Evolutionary conservation across 2,888 invertebrate species (phyloP).

Genomic region (Hylaea fasciaria): DNA sequence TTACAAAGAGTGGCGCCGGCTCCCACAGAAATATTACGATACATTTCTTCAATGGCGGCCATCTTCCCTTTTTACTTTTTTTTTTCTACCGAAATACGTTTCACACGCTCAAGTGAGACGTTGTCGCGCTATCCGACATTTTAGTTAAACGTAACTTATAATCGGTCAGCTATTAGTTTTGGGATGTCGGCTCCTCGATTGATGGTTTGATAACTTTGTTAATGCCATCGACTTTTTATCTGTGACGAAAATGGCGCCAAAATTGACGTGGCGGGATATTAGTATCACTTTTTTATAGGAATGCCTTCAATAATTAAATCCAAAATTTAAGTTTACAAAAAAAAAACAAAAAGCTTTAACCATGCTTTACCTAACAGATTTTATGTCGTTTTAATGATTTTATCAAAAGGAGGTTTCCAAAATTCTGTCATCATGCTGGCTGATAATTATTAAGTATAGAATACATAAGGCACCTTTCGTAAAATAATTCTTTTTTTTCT

Average conservation of each 20-base stretch:
- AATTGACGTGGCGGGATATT: conserved; percentile 25
- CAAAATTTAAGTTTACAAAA: too few species aligned
- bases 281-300: conserved; percentile 14
- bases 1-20: conserved; percentile 62
- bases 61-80: conserved; percentile 40
- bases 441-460: too few species aligned
- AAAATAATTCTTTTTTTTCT: conserved; percentile 6
- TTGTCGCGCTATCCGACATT: conserved; percentile 56
- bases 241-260: conserved; percentile 45
- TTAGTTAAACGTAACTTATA: conserved; percentile 54
- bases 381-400: too few species aligned
- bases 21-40: conserved; percentile 70
- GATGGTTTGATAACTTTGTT: conserved; percentile 55
- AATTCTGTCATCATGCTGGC: too few species aligned
- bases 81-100: conserved; percentile 52
- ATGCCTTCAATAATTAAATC: too few species aligned
- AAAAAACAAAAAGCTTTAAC: too few species aligned
- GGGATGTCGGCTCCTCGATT: conserved; percentile 55
- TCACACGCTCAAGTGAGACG: conserved; percentile 73
- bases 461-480: neutral
- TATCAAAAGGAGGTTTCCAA: too few species aligned
- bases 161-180: conserved; percentile 57
- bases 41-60: conserved; percentile 69
- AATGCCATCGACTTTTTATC: conserved; percentile 45
- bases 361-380: too few species aligned